Conservation (phyloP, 2,113 vertebrate species). For the Hyperopisus bebe region DNA sequence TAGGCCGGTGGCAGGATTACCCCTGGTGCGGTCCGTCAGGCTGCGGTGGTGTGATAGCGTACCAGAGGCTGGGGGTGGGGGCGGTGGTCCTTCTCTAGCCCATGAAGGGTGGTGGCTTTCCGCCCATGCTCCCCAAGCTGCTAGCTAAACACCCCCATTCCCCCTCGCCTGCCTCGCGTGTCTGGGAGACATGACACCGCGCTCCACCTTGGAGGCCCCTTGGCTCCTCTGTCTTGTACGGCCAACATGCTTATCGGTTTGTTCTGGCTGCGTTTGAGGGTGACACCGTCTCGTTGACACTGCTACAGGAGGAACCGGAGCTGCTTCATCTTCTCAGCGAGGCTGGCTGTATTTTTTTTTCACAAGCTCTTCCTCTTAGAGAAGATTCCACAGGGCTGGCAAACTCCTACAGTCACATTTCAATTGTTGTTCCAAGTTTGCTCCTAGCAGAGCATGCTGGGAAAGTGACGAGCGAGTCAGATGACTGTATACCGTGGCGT, state of each 20-base stretch:
- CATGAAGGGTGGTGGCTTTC: neutral
- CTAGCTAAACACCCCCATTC: neutral
- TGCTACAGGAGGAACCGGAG: neutral
- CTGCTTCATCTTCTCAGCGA: neutral
- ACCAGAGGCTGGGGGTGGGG: neutral
- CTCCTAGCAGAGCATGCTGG: neutral
- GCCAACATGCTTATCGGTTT: neutral
- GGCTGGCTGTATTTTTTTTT: neutral
- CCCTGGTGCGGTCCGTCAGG: neutral
- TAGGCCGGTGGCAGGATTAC: slow-evolving; percentile 8
- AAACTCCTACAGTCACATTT: neutral
- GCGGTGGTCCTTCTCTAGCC: neutral
- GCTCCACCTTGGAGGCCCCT: neutral
- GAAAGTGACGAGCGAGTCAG: neutral
- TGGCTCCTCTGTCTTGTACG: neutral
- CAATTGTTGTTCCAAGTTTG: neutral
- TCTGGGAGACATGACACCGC: neutral
- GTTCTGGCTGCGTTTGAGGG: neutral
- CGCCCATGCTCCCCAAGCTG: neutral
- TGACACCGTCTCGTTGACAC: neutral
- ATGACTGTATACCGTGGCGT: neutral
- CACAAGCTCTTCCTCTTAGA: neutral
- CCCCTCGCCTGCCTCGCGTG: neutral
- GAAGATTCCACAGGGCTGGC: neutral
- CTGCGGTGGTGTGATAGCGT: slow-evolving; percentile 15